These are phyloP conservation scores for Megalurothrips usitatus DNA, from an alignment of 2,888 invertebrate species.

Conservation along the genomic window DNA sequence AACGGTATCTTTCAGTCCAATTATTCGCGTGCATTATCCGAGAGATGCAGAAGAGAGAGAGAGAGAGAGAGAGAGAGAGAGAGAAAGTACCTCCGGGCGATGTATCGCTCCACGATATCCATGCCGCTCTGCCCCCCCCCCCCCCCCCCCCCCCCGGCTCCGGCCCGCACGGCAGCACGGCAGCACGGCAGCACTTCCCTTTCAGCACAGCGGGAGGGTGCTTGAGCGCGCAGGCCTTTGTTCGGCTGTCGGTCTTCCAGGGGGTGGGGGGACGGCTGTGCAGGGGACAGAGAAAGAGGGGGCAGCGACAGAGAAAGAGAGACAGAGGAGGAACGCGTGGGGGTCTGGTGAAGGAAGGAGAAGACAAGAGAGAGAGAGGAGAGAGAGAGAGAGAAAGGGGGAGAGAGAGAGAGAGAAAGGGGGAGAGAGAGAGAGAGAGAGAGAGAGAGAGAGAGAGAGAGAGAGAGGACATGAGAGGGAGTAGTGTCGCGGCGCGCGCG, in stretches of 20 bases:
- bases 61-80: too few species aligned
- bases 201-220: not conserved
- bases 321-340: not conserved
- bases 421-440: not conserved
- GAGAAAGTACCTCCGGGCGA: not conserved
- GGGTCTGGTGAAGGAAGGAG: too few species aligned
- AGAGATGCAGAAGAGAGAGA: too few species aligned
- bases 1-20: too few species aligned
- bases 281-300: too few species aligned
- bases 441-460: not conserved
- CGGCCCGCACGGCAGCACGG: too few species aligned
- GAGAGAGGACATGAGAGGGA: too few species aligned
- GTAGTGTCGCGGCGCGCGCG: too few species aligned
- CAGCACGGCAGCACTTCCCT: not conserved
- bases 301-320: not conserved
- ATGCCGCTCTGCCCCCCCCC: not conserved
- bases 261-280: too few species aligned
- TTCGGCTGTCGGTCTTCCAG: not conserved
- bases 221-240: not conserved
- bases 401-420: constrained; percentile 1
- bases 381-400: not conserved
- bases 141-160: not conserved
- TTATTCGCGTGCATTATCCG: too few species aligned
- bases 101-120: not conserved
- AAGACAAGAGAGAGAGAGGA: not conserved